Percentiles rank a stretch among this genome's conserved stretches.
Evolutionary conservation across 1,140 invertebrate species (phyloP).

Genomic region (Lepidostoma basale): DNA sequence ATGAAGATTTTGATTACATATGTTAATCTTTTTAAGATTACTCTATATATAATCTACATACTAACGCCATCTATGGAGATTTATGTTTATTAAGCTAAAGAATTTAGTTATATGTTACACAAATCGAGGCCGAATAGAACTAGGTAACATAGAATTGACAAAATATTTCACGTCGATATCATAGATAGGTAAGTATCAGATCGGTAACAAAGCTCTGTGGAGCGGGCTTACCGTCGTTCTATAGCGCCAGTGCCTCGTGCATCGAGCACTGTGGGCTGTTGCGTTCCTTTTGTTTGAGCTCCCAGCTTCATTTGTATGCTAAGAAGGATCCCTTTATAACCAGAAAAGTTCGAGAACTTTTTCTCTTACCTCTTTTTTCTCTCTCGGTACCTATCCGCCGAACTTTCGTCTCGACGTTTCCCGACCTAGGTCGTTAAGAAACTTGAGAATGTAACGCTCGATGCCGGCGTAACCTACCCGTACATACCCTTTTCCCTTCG

Average conservation of each 20-base stretch:
- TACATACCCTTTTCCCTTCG: background rate
- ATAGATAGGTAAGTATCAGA: too few species aligned
- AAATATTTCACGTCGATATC: too few species aligned
- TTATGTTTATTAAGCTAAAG: too few species aligned
- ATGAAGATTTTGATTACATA: too few species aligned
- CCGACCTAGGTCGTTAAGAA: slow-evolving; percentile 8
- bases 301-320: slow-evolving; percentile 42
- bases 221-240: background rate
- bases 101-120: too few species aligned
- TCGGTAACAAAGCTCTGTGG: slow-evolving; percentile 27
- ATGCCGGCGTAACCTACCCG: background rate
- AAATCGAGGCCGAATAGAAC: too few species aligned
- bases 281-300: slow-evolving; percentile 38
- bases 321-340: slow-evolving; percentile 31
- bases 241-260: background rate
- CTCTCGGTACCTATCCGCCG: background rate
- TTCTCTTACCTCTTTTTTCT: background rate
- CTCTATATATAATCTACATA: too few species aligned
- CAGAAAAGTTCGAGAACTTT: slow-evolving; percentile 17
- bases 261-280: background rate
- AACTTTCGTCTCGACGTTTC: background rate
- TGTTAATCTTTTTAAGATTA: too few species aligned
- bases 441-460: slow-evolving; percentile 2
- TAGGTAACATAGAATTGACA: too few species aligned
- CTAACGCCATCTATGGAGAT: too few species aligned